These are phyloP conservation scores for Clarias batrachus DNA, from an alignment of 2,113 vertebrate species.

Conservation along the genomic window DNA sequence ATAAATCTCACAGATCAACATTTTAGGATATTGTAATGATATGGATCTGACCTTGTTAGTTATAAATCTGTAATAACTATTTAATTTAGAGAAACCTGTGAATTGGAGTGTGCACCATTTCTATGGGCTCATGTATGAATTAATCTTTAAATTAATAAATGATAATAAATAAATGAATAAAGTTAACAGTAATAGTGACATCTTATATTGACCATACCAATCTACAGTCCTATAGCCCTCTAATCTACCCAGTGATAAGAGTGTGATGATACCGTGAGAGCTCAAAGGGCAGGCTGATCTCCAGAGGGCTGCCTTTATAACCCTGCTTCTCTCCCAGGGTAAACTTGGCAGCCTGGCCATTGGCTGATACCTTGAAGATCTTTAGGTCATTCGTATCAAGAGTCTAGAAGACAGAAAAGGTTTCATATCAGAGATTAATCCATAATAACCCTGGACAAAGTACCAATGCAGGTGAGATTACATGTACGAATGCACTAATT, in stretches of 20 bases:
- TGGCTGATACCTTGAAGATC: conserved; percentile 78
- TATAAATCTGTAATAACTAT: neutral
- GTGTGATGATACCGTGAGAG: conserved; percentile 79
- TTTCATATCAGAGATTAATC: neutral
- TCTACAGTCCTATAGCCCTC: neutral
- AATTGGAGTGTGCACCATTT: neutral
- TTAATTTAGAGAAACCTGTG: neutral
- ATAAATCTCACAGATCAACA: neutral
- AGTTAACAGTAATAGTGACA: neutral
- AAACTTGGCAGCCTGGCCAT: conserved; percentile 82
- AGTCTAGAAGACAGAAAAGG: conserved; percentile 67
- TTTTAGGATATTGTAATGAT: neutral
- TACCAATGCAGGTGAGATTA: neutral
- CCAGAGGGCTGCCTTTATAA: conserved; percentile 86
- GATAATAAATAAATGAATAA: neutral
- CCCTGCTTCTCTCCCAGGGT: conserved; percentile 80
- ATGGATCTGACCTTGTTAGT: neutral
- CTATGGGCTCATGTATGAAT: no score
- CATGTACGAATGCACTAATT: neutral
- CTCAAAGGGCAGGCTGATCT: conserved; percentile 83
- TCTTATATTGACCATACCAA: neutral
- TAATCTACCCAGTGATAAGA: neutral
- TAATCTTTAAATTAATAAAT: no score
- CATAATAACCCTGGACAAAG: conserved; percentile 19
- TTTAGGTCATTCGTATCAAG: conserved; percentile 87